Evolutionary conservation across 1,140 invertebrate species (phyloP).

Genomic region (Aphelenchoides besseyi): DNA sequence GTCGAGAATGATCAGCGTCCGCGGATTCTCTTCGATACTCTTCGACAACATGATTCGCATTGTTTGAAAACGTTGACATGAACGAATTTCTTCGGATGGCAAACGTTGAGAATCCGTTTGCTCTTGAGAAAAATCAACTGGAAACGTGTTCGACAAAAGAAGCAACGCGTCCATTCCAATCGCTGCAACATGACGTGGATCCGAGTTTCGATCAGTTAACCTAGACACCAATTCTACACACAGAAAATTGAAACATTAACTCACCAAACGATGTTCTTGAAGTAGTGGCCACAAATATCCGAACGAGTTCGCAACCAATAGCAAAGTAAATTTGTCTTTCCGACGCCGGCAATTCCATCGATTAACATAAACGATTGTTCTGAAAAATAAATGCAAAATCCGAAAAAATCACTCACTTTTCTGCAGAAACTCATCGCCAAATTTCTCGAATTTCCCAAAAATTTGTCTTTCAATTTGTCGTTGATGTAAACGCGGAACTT

Average conservation of each 20-base stretch:
- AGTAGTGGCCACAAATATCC: slow-evolving; percentile 12
- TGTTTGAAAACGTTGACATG: slow-evolving; percentile 8
- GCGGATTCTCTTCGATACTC: background rate
- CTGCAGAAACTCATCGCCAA: background rate
- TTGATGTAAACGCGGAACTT: background rate
- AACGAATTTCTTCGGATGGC: background rate
- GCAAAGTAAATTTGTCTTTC: background rate
- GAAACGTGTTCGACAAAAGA: background rate
- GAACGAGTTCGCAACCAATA: slow-evolving; percentile 4
- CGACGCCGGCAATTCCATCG: slow-evolving; percentile 1
- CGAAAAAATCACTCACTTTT: background rate
- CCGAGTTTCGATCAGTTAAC: slow-evolving; percentile 16
- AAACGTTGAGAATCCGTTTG: background rate
- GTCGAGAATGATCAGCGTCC: slow-evolving; percentile 11
- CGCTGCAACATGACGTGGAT: background rate
- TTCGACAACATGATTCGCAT: slow-evolving; percentile 9
- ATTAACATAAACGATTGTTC: slow-evolving; percentile 12
- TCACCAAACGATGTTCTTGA: slow-evolving; percentile 9
- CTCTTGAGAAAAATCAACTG: background rate
- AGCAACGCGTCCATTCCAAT: slow-evolving; percentile 5
- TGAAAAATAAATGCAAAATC: background rate
- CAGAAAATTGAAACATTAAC: background rate
- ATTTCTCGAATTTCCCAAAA: slow-evolving; percentile 5
- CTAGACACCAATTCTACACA: background rate
- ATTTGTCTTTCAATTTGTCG: background rate